Evolutionary conservation across 2,797 vertebrate genomes (phyloP), one percentile per base, ranked within the genome.

Genomic region (Acanthis flammea): DNA sequence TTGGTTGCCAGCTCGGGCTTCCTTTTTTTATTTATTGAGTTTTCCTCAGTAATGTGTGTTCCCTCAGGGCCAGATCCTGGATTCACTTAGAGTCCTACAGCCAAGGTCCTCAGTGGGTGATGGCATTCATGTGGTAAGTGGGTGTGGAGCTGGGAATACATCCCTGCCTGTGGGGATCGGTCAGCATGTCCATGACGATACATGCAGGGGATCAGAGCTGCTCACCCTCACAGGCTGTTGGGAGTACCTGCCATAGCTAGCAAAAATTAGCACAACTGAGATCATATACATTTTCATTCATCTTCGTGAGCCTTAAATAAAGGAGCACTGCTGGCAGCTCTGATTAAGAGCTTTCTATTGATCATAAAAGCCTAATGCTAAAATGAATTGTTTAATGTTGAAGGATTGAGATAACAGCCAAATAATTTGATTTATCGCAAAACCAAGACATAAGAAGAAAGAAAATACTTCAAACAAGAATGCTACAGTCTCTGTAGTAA

Each of bases 321-420:
- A 94, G 87, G 87, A 91, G 51, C 47, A 23, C 70, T 88, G 89
- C 92, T 95, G 91, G 95, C 92, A 96, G 89, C 62, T 88, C 85
- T 95, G 95, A 96, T 95, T 94, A 95, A 95, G 87, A 90, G 87
- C 76, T 91, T 91, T 88, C 82, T 86, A 92, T 95, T 96, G 95
- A 95, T 97, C 91, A 96, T 91, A 91, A 92, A 93, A 94, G 55
- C 91, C 83, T 58, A 91, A 84, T 0, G 0, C 91, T 96, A 81
- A 92, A 94, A 95, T 84, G 47, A 94, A 96, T 94, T 94, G 87
- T 92, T 96, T 92, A 90, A 92, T 88, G 87, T 73, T 94, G 85
- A 86, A 92, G 87, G 91, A 88, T 66, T 78, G 78, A 88, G 89
- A 94, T 96, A 95, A 94, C 87, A 90, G 85, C 88, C 87, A 96